These are phyloP conservation scores for Amblyopsis hoosieri DNA, from an alignment of 2,797 vertebrate genomes.

Conservation along the genomic window DNA sequence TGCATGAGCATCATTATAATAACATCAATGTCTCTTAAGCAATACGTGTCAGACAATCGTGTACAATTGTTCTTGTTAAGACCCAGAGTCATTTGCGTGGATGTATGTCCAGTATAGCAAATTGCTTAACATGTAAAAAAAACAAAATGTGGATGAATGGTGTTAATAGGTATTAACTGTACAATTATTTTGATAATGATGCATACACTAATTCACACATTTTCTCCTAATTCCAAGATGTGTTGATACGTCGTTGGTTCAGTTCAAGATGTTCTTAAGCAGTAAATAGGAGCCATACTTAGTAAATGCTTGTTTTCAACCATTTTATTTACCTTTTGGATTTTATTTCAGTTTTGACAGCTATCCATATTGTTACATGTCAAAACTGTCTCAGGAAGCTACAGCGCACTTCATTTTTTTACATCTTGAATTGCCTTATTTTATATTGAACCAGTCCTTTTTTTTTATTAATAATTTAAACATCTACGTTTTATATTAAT, in stretches of 20 bases:
- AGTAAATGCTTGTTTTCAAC: constrained; percentile 1
- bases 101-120: constrained; percentile 15
- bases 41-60: constrained; percentile 59
- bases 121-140: constrained; percentile 12
- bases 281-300: too few species aligned
- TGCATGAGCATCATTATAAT: constrained; percentile 21
- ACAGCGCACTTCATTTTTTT: background rate
- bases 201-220: too few species aligned
- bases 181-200: background rate
- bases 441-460: too few species aligned
- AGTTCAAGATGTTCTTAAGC: too few species aligned
- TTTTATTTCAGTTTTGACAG: constrained; percentile 43
- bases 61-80: background rate
- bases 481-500: too few species aligned
- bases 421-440: too few species aligned
- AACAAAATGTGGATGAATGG: constrained; percentile 2
- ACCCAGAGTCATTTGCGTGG: constrained; percentile 16
- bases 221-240: too few species aligned
- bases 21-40: constrained; percentile 31
- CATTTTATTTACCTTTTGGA: constrained; percentile 13
- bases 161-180: constrained; percentile 1
- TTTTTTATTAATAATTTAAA: too few species aligned
- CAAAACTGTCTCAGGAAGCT: constrained; percentile 74
- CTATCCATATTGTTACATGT: constrained; percentile 44
- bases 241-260: too few species aligned